Base-by-base conservation (phyloP, 2,113 vertebrate species). In the Carassius auratus region DNA sequence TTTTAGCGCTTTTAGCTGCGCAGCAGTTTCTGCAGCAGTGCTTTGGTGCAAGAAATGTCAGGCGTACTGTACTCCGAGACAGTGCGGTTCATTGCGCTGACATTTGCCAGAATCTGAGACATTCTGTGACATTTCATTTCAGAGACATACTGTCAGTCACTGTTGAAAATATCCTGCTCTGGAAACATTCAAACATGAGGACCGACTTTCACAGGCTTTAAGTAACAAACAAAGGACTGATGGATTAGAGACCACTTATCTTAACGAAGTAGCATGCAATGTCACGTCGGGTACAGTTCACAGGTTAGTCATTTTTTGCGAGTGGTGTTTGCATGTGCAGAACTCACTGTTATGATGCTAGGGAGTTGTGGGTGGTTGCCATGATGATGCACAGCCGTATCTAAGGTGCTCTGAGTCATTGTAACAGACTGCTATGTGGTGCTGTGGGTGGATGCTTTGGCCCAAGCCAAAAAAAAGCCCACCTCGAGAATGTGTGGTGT, bases 41-140 rank as follows among this genome's bases (percentile, higher is more conserved):
- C 42, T 38, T 5, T 17, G 81, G 33, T 14, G 15, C 12, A 62
- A 55, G 68, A 81, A 88, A 89, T 13, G 79, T 30, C 84, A 74
- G 23, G 33, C 45, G 62, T 10, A 64, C 78, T 5, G 26, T 19
- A 50, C 36, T 1, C 55, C 59, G 36, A 61, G 88, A 82, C 81
- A 8, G 77, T 84, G 88, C 86, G 78, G 85, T 92, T 90, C 89
- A 86, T 88, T 73, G 86, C 81, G 76, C 83, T 94, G 93, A 90
- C 92, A 93, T 94, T 93, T 92, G 69, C 77, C 82, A 85, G 50
- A 90, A 92, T 89, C 83, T 84, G 90, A 92, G 90, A 91, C 87
- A 89, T 88, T 87, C 71, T 76, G 85, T 93, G 92, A 92, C 92
- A 92, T 94, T 95, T 92, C 89, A 69, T 3, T 12, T 48, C 50